Evolutionary conservation across 2,797 vertebrate genomes (phyloP).

Genomic region (Perodicticus potto): DNA sequence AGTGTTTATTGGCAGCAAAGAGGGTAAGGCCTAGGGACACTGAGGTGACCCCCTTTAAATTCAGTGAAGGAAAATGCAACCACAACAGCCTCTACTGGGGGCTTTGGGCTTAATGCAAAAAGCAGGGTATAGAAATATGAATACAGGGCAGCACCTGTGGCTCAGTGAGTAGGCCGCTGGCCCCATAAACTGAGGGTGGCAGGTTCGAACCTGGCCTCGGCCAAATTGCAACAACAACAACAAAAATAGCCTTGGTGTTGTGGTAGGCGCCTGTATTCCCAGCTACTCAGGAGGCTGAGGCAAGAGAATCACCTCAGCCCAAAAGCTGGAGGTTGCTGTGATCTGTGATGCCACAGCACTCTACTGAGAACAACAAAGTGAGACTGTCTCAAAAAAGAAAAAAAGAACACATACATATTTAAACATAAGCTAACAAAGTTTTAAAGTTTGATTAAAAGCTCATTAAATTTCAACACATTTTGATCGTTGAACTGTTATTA

Average conservation of each 20-base stretch:
- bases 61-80: background rate
- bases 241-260: too few relatives aligned
- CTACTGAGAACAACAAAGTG: too few relatives aligned
- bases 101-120: background rate
- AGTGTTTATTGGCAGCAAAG: background rate
- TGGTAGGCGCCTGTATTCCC: too few relatives aligned
- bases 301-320: too few relatives aligned
- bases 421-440: background rate
- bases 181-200: too few relatives aligned
- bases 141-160: background rate
- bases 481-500: background rate
- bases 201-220: too few relatives aligned
- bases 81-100: background rate
- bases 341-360: too few relatives aligned
- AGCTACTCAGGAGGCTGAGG: too few relatives aligned
- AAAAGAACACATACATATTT: background rate
- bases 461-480: background rate
- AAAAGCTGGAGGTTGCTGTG: too few relatives aligned
- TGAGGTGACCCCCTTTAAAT: background rate
- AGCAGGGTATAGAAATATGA: background rate
- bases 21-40: background rate
- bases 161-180: too few relatives aligned
- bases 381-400: too few relatives aligned
- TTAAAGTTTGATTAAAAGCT: conserved; percentile 8
- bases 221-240: too few relatives aligned